Percentiles rank a stretch among this genome's conserved stretches.
Evolutionary conservation across 2,113 vertebrate genomes (phyloP).

Genomic region (Pyrgilauda ruficollis): DNA sequence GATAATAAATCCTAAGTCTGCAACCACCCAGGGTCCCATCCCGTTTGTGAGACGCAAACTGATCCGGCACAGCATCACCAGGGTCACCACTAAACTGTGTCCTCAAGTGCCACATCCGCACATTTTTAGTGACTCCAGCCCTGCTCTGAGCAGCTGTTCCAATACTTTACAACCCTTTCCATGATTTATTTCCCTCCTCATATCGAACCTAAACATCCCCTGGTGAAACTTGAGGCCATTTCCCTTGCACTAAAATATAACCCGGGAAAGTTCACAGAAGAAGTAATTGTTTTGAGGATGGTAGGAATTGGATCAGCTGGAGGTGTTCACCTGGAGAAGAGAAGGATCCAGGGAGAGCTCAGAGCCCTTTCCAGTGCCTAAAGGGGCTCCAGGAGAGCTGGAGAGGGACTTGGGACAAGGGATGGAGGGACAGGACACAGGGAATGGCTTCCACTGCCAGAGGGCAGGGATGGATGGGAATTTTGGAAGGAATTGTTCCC

Average conservation of each 20-base stretch:
- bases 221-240: neutral
- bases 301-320: neutral
- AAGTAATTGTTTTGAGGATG: neutral
- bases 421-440: neutral
- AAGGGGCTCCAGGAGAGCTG: neutral
- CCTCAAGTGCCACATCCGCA: neutral
- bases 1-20: no score
- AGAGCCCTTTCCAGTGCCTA: neutral
- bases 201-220: neutral
- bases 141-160: neutral
- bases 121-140: neutral
- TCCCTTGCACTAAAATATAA: neutral
- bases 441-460: neutral
- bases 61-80: neutral
- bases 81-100: accelerated
- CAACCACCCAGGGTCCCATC: no score
- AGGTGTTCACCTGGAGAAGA: neutral
- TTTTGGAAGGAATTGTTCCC: accelerated
- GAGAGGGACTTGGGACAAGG: neutral
- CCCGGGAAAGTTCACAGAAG: neutral
- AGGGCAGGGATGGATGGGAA: accelerated
- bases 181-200: neutral
- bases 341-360: neutral
- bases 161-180: neutral
- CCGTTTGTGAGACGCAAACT: no score